Conservation (phyloP, 2,888 invertebrate genomes). For the Hirtodrosophila histrioides region DNA sequence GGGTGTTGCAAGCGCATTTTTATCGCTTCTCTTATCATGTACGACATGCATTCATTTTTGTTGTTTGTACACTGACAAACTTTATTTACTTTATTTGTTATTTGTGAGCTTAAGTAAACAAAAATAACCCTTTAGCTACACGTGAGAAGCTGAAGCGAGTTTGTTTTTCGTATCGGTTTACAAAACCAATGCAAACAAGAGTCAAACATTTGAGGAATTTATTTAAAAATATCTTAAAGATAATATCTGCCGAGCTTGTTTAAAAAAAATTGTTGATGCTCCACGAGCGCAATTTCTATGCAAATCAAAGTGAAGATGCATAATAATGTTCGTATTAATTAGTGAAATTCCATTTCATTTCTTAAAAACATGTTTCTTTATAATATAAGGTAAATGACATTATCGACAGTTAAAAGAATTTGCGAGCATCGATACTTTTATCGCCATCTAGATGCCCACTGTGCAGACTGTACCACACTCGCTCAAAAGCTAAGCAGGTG, state of each 20-base stretch:
- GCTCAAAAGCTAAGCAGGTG: constrained; percentile 35
- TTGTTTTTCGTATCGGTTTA: not conserved
- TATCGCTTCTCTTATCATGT: constrained; percentile 25
- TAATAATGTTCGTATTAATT: not conserved
- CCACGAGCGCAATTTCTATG: constrained; percentile 1
- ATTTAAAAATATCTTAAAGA: no score
- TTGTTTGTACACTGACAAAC: constrained; percentile 11
- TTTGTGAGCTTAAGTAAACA: constrained; percentile 1
- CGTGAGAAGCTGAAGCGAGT: constrained; percentile 11
- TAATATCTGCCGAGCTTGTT: no score
- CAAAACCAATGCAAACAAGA: constrained; percentile 1
- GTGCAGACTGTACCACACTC: constrained; percentile 29
- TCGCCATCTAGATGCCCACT: constrained; percentile 1
- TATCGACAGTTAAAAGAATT: no score
- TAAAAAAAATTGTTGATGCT: not conserved
- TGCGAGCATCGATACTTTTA: no score
- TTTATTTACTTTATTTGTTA: constrained; percentile 21
- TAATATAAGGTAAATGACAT: no score
- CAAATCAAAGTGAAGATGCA: not conserved
- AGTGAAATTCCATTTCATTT: no score
- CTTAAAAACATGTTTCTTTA: no score
- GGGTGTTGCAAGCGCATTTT: constrained; percentile 34
- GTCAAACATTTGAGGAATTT: no score
- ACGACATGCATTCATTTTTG: constrained; percentile 31
- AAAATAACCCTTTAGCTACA: not conserved